Percentiles rank a stretch among this genome's conserved stretches.
Evolutionary conservation across 2,888 invertebrate species (phyloP).

Genomic region (Anaspis maculata): DNA sequence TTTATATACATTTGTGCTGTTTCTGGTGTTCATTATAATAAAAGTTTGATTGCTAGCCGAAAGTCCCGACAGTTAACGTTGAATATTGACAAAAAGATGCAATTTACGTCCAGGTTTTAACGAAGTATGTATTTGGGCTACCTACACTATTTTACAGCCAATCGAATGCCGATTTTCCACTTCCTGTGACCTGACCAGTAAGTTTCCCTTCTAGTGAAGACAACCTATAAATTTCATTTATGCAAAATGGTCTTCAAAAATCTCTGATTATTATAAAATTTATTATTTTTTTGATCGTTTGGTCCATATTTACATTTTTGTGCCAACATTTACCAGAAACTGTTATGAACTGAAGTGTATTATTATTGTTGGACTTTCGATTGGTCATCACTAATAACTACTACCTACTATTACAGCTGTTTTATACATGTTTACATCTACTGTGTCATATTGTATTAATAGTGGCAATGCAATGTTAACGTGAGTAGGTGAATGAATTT

Average conservation of each 20-base stretch:
- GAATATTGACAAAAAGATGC: too few species aligned
- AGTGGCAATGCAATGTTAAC: conserved; percentile 38
- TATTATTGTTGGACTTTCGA: conserved; percentile 5
- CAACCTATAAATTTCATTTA: too few species aligned
- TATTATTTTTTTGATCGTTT: conserved; percentile 1
- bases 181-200: too few species aligned
- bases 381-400: conserved; percentile 2
- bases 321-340: neutral
- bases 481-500: conserved; percentile 19
- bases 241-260: too few species aligned
- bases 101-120: neutral
- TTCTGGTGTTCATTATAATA: conserved; percentile 9
- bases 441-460: conserved; percentile 16
- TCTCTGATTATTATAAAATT: too few species aligned
- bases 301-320: conserved; percentile 1
- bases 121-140: too few species aligned
- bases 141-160: too few species aligned
- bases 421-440: conserved; percentile 16
- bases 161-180: too few species aligned
- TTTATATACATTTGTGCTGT: conserved; percentile 15
- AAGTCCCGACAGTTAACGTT: conserved; percentile 2
- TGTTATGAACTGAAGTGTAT: too few species aligned
- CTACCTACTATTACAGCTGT: too few species aligned
- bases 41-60: conserved; percentile 1
- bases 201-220: too few species aligned